A percentile compares a stretch with the other conserved stretches of the same genome.
These are phyloP conservation scores for Echinarachnius parma DNA, from an alignment of 53 echinoderm and acorn worm genomes.

Conservation along the genomic window DNA sequence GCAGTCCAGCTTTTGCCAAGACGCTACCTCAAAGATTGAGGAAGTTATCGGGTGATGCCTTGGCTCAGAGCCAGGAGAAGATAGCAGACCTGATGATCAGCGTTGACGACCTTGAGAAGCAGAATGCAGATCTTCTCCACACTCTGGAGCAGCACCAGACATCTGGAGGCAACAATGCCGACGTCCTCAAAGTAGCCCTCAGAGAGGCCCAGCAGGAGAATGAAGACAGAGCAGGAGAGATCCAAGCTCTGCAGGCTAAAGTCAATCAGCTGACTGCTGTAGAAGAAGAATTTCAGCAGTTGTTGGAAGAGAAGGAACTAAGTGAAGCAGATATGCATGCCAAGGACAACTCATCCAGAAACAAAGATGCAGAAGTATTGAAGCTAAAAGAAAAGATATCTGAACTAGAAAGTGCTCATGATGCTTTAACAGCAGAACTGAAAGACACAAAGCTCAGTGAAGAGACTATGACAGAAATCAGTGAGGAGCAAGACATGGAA, in stretches of 20 bases:
- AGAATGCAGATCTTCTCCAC: conserved; percentile 30
- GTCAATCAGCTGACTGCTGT: conserved; percentile 7
- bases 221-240: conserved; percentile 13
- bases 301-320: conserved; percentile 26
- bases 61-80: conserved; percentile 45
- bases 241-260: conserved; percentile 5
- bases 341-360: neutral
- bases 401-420: conserved; percentile 6
- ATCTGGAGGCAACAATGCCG: neutral
- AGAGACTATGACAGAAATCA: conserved; percentile 28
- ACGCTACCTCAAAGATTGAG: neutral
- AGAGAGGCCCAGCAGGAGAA: conserved; percentile 38
- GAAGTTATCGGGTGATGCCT: neutral
- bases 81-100: conserved; percentile 47
- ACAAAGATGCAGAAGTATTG: neutral
- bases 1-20: neutral
- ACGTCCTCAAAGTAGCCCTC: conserved; percentile 24
- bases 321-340: conserved; percentile 24
- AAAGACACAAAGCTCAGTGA: conserved; percentile 39
- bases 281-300: conserved; percentile 26
- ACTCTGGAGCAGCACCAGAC: conserved; percentile 11
- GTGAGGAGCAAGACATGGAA: conserved; percentile 30
- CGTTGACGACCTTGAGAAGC: conserved; percentile 40
- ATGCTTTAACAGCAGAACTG: conserved; percentile 24
- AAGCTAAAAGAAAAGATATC: neutral